A percentile compares a stretch with the other conserved stretches of the same genome.
Conservation (phyloP, 2,113 vertebrate species). For the Balaeniceps rex region DNA sequence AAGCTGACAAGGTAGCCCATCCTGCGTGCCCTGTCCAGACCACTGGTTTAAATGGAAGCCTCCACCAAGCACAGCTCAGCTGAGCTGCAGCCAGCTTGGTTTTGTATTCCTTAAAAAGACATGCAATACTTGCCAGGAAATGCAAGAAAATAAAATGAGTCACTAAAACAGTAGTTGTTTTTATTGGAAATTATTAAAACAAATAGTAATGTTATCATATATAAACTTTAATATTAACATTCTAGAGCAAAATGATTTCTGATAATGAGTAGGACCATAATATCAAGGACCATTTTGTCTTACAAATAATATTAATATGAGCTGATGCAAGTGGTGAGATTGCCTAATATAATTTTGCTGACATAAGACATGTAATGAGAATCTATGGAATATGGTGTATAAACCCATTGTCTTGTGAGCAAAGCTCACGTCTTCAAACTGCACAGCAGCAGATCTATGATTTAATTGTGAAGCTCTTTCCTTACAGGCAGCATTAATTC, state of each 20-base stretch:
- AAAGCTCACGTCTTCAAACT: constrained; percentile 27
- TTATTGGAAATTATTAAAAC: constrained; percentile 45
- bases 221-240: constrained; percentile 61
- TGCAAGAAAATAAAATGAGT: constrained; percentile 51
- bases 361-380: constrained; percentile 57
- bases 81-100: constrained; percentile 3
- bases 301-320: constrained; percentile 33
- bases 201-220: constrained; percentile 42
- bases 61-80: neutral
- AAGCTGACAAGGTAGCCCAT: neutral
- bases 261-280: constrained; percentile 9
- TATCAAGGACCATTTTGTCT: neutral
- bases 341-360: constrained; percentile 53
- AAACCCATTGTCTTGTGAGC: constrained; percentile 44
- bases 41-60: neutral
- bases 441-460: constrained; percentile 26
- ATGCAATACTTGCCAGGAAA: constrained; percentile 25
- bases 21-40: neutral
- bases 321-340: constrained; percentile 44
- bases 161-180: constrained; percentile 34
- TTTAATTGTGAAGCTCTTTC: constrained; percentile 60
- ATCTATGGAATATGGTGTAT: constrained; percentile 39
- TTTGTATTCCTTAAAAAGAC: constrained; percentile 27
- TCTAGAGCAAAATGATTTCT: constrained; percentile 25
- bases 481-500: constrained; percentile 56